Conservation (phyloP, 2,113 vertebrate genomes). For the Thymallus thymallus region DNA sequence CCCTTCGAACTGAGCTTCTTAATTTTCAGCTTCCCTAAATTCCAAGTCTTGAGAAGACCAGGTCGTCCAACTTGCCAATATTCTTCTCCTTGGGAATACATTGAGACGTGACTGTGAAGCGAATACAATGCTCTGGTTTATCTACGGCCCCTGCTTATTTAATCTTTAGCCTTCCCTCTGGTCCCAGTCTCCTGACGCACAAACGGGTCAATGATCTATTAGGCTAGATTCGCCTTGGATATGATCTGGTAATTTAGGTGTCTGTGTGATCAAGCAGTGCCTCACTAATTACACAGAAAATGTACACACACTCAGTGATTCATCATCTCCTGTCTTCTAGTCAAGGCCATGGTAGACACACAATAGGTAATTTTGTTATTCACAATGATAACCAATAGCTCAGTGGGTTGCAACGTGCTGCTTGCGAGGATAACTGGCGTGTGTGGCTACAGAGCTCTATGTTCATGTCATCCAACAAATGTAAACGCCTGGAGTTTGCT, state of each 20-base stretch:
- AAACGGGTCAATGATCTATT: slow-evolving; percentile 22
- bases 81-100: not conserved
- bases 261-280: not conserved
- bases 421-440: no score
- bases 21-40: no score
- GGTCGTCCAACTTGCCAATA: no score
- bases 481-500: no score
- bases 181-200: slow-evolving; percentile 8
- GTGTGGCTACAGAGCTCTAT: no score
- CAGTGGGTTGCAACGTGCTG: no score
- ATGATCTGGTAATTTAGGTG: slow-evolving; percentile 6
- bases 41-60: not conserved
- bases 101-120: not conserved
- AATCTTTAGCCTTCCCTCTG: slow-evolving; percentile 2
- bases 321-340: not conserved
- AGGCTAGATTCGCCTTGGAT: slow-evolving; percentile 14
- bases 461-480: no score
- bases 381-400: not conserved
- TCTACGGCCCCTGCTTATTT: slow-evolving; percentile 12
- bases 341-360: not conserved
- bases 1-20: no score
- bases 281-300: slow-evolving; percentile 4
- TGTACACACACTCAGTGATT: not conserved
- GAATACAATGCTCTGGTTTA: slow-evolving; percentile 9
- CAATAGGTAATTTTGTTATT: not conserved